Base-by-base conservation (phyloP, 2,888 invertebrate species). In the Criorhina ranunculi region DNA sequence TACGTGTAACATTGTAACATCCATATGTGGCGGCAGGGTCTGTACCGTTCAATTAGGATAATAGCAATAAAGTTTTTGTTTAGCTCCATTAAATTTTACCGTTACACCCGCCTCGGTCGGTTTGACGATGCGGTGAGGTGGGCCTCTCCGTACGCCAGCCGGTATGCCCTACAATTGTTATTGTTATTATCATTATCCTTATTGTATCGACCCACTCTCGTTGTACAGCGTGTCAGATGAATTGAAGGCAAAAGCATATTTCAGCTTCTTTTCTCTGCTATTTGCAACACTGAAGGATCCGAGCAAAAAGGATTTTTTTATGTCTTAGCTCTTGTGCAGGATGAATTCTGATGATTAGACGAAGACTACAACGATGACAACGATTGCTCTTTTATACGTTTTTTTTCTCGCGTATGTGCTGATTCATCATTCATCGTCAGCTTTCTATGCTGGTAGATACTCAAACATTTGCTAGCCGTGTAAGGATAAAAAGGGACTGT, bases 61-160 rank as follows among this genome's bases (percentile, higher is more conserved):
- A 85, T 80, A 85, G 85, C 80, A 85, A 85, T 85, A 85, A 85
- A 80, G 80, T 85, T 85, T 85, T 75, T 85, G 85, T 66, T 85
- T 80, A 76, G 80, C 64, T 85, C 85, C 85, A 80, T 85, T 80
- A 85, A 85, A 85, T 69, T 73, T 76, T 80, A 70, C 79, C 80
- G 76, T 80, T 70, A 75, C 73, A 69, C 67, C 78, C 83, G 72
- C 72, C 73, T 73, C 78, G 78, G 77, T 77, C 66, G 77, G 77
- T 72, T 82, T 82, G 72, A 82, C 46, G 70, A 82, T 70, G 77
- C 64, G 62, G 57, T 42, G 40, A 17, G 24, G 59, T 57, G 55
- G 76, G 70, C 53, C 11, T 55, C 11, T 55, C 6, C 19, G 5
- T 49, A 35, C 17, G 8, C 8, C 53, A 66, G 57, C 31, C 72